These are phyloP conservation scores for Cercopithecus hamlyni DNA, from an alignment of 2,797 vertebrate genomes.

Conservation along the genomic window DNA sequence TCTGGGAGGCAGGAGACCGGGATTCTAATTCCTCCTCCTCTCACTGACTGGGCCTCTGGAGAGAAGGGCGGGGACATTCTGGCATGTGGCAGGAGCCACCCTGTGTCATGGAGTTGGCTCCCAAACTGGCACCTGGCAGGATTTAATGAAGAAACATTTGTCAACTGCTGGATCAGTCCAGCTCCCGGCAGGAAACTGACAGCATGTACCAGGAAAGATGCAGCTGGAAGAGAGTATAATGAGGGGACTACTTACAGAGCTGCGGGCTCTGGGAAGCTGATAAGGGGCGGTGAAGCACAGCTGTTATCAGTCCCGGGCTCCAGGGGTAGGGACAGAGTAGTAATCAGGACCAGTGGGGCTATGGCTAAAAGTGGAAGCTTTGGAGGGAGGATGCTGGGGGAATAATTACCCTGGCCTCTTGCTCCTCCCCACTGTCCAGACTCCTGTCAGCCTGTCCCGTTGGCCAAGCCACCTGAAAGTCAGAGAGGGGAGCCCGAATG, in stretches of 20 bases:
- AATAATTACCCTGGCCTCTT: not conserved
- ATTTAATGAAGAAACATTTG: slow-evolving; percentile 3
- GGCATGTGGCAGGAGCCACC: not conserved
- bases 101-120: not conserved
- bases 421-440: not conserved
- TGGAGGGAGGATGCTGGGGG: not conserved
- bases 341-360: not conserved
- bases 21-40: not conserved
- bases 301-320: not conserved
- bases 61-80: not conserved
- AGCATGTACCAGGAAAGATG: not conserved
- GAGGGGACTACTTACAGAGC: not conserved
- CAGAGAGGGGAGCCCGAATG: not conserved
- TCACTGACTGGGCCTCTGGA: not conserved
- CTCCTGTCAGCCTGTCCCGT: not conserved
- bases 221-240: not conserved
- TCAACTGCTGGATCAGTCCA: not conserved
- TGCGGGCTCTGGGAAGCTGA: not conserved
- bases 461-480: not conserved
- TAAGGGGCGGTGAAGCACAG: not conserved
- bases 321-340: not conserved
- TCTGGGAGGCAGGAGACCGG: not conserved
- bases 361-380: not conserved
- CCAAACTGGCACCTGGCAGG: not conserved
- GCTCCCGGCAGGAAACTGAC: not conserved